Conservation (phyloP, 2,797 vertebrate species). For the Pangasius macronema region DNA sequence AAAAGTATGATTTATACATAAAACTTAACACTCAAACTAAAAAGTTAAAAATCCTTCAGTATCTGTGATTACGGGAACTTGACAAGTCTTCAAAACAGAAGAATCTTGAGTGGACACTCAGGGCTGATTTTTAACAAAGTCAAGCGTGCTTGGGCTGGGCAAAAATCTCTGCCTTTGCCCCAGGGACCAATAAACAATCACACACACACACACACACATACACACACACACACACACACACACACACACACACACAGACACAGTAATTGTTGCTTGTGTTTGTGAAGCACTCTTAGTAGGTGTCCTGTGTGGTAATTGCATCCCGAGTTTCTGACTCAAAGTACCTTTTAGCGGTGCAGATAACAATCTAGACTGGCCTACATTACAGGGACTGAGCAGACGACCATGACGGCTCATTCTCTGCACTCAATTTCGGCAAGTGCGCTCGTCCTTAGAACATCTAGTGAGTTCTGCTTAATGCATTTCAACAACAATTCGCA, state of each 20-base stretch:
- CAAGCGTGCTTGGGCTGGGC: conserved; percentile 5
- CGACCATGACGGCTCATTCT: background rate
- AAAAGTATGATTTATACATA: background rate
- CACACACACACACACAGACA: conserved; percentile 9
- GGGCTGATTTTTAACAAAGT: conserved; percentile 33
- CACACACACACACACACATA: conserved; percentile 14
- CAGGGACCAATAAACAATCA: conserved; percentile 12
- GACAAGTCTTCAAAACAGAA: conserved; percentile 16
- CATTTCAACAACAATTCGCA: background rate
- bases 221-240: conserved; percentile 7
- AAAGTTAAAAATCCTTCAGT: background rate
- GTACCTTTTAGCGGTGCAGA: conserved; percentile 47
- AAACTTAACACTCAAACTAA: background rate
- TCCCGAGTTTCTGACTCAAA: conserved; percentile 67
- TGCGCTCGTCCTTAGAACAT: background rate
- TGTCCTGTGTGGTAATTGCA: conserved; percentile 73
- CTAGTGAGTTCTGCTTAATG: background rate
- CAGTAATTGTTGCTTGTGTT: conserved; percentile 26
- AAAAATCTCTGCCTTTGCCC: conserved; percentile 27
- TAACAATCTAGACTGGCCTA: conserved; percentile 25
- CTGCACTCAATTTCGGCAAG: background rate
- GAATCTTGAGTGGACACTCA: conserved; percentile 23
- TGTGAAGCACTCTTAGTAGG: conserved; percentile 61
- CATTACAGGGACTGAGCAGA: background rate
- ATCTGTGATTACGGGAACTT: background rate